Evolutionary conservation across 2,888 invertebrate genomes (phyloP).

Genomic region (Psylliodes chrysocephalus): DNA sequence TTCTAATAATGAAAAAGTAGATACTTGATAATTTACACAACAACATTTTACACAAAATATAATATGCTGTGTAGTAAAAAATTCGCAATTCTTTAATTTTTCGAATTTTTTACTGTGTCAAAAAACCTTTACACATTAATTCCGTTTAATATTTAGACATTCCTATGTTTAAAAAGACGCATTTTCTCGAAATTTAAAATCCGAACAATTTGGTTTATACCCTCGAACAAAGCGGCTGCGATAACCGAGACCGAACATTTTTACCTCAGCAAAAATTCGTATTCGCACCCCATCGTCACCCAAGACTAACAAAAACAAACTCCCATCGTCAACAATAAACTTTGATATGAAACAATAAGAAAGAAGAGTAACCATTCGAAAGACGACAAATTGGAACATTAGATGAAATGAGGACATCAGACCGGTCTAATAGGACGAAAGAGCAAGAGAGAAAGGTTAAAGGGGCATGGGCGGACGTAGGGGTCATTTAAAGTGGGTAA

Average conservation of each 20-base stretch:
- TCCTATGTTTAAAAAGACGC: no score
- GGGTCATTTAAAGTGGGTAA: no score
- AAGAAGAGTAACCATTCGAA: constrained; percentile 40
- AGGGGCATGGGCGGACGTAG: background rate
- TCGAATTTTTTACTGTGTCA: no score
- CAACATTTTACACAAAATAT: no score
- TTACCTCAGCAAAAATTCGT: constrained; percentile 4
- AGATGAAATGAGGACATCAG: constrained; percentile 46
- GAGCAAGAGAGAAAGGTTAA: constrained; percentile 13
- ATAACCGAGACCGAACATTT: background rate
- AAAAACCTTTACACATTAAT: no score
- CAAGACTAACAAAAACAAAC: constrained; percentile 22
- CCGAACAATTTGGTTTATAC: no score
- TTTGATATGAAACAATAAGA: constrained; percentile 39
- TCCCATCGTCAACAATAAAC: constrained; percentile 31
- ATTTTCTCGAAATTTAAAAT: no score
- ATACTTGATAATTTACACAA: no score
- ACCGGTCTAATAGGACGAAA: constrained; percentile 39
- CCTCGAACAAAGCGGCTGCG: background rate
- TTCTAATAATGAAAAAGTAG: no score
- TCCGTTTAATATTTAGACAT: no score
- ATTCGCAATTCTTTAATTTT: no score
- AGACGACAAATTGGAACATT: constrained; percentile 49
- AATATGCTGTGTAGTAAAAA: no score
- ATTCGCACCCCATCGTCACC: constrained; percentile 17